Base-by-base conservation (phyloP, 2,888 invertebrate genomes). In the Biston betularia region DNA sequence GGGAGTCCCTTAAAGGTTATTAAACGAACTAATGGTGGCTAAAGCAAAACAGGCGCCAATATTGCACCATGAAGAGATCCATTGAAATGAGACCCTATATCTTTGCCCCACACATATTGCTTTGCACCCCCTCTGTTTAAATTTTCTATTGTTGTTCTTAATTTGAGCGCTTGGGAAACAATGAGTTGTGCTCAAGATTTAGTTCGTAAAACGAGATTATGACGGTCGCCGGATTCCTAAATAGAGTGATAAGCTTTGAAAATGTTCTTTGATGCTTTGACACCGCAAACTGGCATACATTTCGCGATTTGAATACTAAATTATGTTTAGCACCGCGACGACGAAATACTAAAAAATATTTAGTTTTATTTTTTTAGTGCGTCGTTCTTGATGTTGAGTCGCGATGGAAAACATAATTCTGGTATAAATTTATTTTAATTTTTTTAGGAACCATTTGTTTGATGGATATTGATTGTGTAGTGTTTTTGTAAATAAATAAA, bases 11-110 rank as follows among this genome's bases (percentile, higher is more conserved):
- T 79, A 77, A 68, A 76, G 79, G 83, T 88, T 90, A 90, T 90
- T 88, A 89, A 82, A 73, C 81, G 78, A 75, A 81, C 84, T 90
- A 92, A 92, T 89, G 87, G 85, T 76, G 83, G 89, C 89, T 88
- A 86, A 80, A 84, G 84, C 84, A 84, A 87, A 88, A 87, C 85
- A 89, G 86, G 85, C 84, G 79, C 73, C 80, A 77, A 80, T 87
- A 87, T 87, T 87, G 79, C 79, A 73, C 83, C 76, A 87, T 89
- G 89, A 89, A 90, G 74, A 85, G 80, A 76, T 84, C 85, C 81
- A 89, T 90, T 87, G 86, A 88, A 89, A 86, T 77, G 73, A 79
- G 80, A 77, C 83, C 82, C 83, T 40, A 49, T 10, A 40, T 40
- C 58, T 58, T n/a, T 10, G 34, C 56, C n/a, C 56, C 76, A 77